A percentile compares a stretch with the other conserved stretches of the same genome.
phyloP scores from a whole-genome alignment of 2,888 invertebrate species.

The Drymonia ruficornis region DNA sequence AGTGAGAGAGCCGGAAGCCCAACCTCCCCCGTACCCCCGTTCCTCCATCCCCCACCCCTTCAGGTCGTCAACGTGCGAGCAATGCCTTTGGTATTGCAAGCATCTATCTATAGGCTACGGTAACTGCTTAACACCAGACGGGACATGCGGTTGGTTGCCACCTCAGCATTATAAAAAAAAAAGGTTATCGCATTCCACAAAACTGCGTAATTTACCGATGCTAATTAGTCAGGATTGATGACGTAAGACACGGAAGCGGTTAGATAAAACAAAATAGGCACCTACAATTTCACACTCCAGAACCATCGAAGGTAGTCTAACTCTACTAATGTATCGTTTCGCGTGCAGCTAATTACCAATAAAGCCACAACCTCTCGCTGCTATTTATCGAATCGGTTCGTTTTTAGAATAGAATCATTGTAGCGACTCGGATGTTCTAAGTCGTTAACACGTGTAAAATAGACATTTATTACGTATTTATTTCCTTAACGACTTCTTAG shows the following conservation, averaged over 20 bases:
- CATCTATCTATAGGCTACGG: too few relatives aligned
- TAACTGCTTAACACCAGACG: too few relatives aligned
- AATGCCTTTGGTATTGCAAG: too few relatives aligned
- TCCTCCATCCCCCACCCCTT: too few relatives aligned
- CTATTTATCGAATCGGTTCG: neutral
- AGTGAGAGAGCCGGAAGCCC: too few relatives aligned
- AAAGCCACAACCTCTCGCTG: neutral
- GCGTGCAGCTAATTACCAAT: neutral
- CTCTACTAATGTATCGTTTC: neutral
- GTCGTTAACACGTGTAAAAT: constrained; percentile 14
- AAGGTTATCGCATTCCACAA: too few relatives aligned
- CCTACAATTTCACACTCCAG: neutral
- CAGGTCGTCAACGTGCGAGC: too few relatives aligned
- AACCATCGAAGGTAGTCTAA: neutral
- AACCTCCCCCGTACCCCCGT: too few relatives aligned
- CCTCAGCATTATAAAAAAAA: too few relatives aligned
- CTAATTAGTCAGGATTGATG: too few relatives aligned
- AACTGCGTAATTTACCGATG: too few relatives aligned
- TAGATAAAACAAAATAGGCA: neutral
- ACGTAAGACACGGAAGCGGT: neutral
- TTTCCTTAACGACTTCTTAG: constrained; percentile 2
- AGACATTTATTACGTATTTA: constrained; percentile 11
- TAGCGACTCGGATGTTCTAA: constrained; percentile 8
- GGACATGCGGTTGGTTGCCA: too few relatives aligned
- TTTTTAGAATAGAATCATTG: constrained; percentile 17